A percentile compares a stretch with the other conserved stretches of the same genome.
phyloP scores from a whole-genome alignment of 2,113 vertebrate species.

The Lepus timidus region DNA sequence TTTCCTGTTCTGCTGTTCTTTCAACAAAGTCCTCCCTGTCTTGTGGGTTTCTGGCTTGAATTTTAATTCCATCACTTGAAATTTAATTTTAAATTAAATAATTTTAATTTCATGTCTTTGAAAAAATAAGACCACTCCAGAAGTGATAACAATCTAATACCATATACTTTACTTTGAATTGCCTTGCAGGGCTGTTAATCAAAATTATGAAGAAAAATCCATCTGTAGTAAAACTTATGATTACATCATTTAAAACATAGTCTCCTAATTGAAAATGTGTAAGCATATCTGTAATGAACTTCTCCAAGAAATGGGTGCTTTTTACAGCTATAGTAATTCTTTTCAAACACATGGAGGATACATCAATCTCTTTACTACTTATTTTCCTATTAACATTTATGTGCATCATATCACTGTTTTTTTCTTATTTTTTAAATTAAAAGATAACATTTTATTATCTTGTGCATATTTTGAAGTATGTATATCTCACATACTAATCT shows the following conservation, averaged over 20 bases:
- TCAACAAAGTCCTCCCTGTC: background rate
- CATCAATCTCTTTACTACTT: background rate
- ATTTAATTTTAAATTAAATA: background rate
- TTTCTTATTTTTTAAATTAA: too few relatives aligned
- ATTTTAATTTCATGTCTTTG: background rate
- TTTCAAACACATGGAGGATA: background rate
- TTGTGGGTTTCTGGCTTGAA: background rate
- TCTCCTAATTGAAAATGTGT: background rate
- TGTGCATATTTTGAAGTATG: too few relatives aligned
- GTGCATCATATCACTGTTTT: background rate
- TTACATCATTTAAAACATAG: background rate
- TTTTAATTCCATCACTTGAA: background rate
- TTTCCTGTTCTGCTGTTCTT: background rate
- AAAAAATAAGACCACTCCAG: background rate
- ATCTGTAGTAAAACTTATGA: background rate
- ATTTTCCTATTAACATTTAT: background rate
- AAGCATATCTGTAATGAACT: background rate
- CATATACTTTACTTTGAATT: background rate
- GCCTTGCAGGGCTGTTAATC: background rate
- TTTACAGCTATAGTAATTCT: background rate
- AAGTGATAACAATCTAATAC: background rate
- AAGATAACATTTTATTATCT: too few relatives aligned
- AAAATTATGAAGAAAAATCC: constrained; percentile 4
- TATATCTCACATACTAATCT: too few relatives aligned
- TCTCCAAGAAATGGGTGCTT: background rate